These are phyloP conservation scores for Agrilus biguttatus DNA, from an alignment of 2,888 invertebrate genomes.

Conservation along the genomic window DNA sequence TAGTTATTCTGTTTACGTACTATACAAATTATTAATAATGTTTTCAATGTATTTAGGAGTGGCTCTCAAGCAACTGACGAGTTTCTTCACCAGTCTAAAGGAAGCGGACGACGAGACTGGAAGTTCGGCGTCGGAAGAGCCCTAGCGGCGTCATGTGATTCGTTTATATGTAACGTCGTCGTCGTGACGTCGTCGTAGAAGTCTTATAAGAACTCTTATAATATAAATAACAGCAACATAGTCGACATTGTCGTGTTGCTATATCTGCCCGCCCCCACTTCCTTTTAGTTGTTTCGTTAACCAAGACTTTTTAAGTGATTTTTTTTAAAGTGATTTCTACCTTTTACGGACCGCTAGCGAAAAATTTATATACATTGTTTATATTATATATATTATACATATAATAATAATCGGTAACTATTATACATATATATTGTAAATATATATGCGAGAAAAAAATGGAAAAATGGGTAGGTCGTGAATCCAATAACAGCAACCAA, in stretches of 20 bases:
- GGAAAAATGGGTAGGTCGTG: neutral
- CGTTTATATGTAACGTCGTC: slow-evolving; percentile 8
- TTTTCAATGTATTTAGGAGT: slow-evolving; percentile 36
- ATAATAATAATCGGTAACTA: slow-evolving; percentile 5
- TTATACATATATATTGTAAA: too few relatives aligned
- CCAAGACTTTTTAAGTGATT: slow-evolving; percentile 15
- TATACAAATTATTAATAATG: neutral
- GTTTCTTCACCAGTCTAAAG: slow-evolving; percentile 55
- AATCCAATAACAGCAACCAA: neutral
- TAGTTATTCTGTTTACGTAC: too few relatives aligned
- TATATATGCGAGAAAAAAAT: neutral
- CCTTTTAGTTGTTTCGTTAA: neutral
- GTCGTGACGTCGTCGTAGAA: slow-evolving; percentile 11
- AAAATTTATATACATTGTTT: slow-evolving; percentile 31
- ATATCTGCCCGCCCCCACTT: too few relatives aligned
- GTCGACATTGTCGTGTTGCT: neutral
- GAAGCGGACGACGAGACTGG: slow-evolving; percentile 45
- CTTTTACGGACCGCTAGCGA: slow-evolving; percentile 21
- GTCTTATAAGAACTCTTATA: slow-evolving; percentile 12
- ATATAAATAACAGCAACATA: neutral
- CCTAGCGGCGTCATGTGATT: slow-evolving; percentile 15
- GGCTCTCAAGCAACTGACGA: slow-evolving; percentile 55
- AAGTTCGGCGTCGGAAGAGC: slow-evolving; percentile 22
- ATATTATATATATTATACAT: slow-evolving; percentile 28
- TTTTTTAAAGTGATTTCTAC: slow-evolving; percentile 14